phyloP scores from a whole-genome alignment of 1,140 invertebrate genomes.

The Parapsyche elsis region DNA sequence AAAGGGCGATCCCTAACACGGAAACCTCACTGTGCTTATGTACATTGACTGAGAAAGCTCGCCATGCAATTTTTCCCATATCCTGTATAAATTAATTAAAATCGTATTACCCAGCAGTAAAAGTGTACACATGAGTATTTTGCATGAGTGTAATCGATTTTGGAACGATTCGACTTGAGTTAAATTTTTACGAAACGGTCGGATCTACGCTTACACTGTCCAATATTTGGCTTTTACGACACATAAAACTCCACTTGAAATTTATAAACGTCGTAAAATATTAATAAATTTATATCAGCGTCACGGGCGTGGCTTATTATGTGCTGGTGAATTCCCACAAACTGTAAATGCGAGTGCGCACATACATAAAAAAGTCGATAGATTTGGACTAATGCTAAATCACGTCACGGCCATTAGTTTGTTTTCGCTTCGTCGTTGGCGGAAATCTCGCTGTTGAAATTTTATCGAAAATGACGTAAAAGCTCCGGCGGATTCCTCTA shows the following conservation, averaged over 20 bases:
- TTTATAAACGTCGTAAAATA: conserved; percentile 18
- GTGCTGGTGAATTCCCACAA: not conserved
- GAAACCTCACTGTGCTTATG: not conserved
- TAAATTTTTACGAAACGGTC: not conserved
- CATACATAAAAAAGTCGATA: no score
- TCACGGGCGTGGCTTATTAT: not conserved
- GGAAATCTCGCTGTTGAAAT: not conserved
- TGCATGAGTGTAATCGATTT: no score
- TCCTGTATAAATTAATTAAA: no score
- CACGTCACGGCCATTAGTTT: no score
- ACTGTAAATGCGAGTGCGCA: no score
- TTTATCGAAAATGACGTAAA: not conserved
- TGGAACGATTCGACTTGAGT: not conserved
- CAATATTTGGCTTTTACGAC: not conserved
- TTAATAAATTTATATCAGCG: not conserved
- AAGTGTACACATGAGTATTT: no score
- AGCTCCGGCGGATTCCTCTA: not conserved
- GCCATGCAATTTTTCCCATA: not conserved
- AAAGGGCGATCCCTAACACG: not conserved
- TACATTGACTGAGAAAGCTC: not conserved
- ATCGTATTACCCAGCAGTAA: no score
- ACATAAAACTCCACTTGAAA: conserved; percentile 1
- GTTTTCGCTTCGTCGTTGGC: no score
- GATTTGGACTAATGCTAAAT: no score
- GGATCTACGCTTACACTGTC: not conserved